These are phyloP conservation scores for Saxidomus purpurata DNA, from an alignment of 1,140 invertebrate species.

Conservation along the genomic window DNA sequence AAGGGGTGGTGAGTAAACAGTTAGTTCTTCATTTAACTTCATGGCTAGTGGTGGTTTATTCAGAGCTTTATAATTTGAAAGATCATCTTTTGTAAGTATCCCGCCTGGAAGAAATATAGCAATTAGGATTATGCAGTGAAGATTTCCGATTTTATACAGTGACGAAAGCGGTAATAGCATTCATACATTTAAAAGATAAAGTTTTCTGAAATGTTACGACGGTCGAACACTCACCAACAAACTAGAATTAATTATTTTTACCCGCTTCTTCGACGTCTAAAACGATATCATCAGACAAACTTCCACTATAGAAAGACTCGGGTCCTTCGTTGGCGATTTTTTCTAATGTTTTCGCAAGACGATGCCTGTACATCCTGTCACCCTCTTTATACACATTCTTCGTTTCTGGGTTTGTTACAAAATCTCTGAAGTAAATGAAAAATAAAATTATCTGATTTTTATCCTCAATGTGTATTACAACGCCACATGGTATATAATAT, in stretches of 20 bases:
- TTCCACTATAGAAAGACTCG: constrained; percentile 87
- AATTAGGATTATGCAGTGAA: background rate
- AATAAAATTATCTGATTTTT: background rate
- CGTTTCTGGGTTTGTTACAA: constrained; percentile 65
- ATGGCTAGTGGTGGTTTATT: constrained; percentile 59
- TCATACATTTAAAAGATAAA: background rate
- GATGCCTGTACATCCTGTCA: constrained; percentile 63
- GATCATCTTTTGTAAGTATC: constrained; percentile 79
- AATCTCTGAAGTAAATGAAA: constrained; percentile 85
- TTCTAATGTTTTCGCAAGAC: constrained; percentile 72
- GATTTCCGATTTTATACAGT: background rate
- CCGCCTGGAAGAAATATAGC: constrained; percentile 62
- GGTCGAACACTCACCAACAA: background rate
- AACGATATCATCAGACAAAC: constrained; percentile 84
- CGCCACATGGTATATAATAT: no score
- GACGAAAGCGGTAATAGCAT: background rate
- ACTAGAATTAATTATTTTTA: constrained; percentile 2
- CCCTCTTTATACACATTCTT: constrained; percentile 62
- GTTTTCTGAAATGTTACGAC: background rate
- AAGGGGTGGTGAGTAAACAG: constrained; percentile 91
- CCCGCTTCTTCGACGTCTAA: constrained; percentile 67
- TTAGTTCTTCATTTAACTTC: constrained; percentile 22
- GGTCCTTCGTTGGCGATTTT: constrained; percentile 70
- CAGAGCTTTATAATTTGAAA: constrained; percentile 72
- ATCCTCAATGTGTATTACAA: background rate